A percentile compares a stretch with the other conserved stretches of the same genome.
Conservation (phyloP, 2,113 vertebrate species). For the Engystomops pustulosus region DNA sequence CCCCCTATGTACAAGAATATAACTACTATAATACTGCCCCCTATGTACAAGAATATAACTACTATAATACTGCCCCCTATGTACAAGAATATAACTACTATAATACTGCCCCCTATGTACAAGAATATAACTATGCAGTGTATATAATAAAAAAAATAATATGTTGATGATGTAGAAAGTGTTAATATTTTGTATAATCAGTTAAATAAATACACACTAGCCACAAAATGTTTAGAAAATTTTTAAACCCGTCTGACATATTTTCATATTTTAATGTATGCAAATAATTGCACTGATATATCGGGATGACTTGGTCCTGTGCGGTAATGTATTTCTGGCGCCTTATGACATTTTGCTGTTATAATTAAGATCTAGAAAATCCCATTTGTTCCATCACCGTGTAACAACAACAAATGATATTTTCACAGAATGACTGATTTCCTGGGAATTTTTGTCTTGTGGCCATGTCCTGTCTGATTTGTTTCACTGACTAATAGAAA, state of each 20-base stretch:
- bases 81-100: background rate
- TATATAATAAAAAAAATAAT: background rate
- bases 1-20: background rate
- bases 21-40: background rate
- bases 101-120: background rate
- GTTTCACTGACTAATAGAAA: no score
- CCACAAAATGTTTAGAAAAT: background rate
- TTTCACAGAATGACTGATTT: constrained; percentile 39
- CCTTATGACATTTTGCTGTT: constrained; percentile 28
- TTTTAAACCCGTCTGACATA: background rate
- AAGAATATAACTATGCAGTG: background rate
- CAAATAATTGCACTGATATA: background rate
- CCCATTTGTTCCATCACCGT: constrained; percentile 22
- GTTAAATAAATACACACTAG: background rate
- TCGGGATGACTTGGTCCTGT: background rate
- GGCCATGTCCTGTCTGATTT: background rate
- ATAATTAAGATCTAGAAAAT: constrained; percentile 49
- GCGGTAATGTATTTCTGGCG: background rate
- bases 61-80: background rate
- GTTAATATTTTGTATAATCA: background rate
- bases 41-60: background rate
- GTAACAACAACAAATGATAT: constrained; percentile 44
- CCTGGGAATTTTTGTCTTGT: constrained; percentile 3
- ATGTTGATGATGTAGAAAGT: background rate
- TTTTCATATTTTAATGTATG: background rate